Conservation (phyloP, 2,888 invertebrate species). For the Dasypolia templi region DNA sequence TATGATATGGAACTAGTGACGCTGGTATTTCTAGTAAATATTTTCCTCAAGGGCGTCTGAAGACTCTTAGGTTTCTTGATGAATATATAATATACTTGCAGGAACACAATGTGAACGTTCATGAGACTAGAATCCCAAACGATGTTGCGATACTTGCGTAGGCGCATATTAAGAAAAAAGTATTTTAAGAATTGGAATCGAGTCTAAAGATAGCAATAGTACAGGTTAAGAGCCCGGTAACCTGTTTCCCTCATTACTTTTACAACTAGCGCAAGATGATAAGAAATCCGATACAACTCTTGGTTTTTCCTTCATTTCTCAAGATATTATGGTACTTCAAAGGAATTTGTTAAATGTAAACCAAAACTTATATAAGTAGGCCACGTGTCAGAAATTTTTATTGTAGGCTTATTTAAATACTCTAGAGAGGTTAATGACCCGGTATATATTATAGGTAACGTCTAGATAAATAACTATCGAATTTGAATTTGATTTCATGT, state of each 20-base stretch:
- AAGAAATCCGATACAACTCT: slow-evolving; percentile 14
- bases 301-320: slow-evolving; percentile 16
- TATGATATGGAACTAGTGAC: slow-evolving; percentile 29
- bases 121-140: slow-evolving; percentile 7
- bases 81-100: not conserved
- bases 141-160: slow-evolving; percentile 22
- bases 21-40: slow-evolving; percentile 19
- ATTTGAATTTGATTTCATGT: slow-evolving; percentile 1
- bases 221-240: slow-evolving; percentile 33
- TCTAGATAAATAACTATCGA: not conserved
- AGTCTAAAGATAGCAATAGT: slow-evolving; percentile 27
- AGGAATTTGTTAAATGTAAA: slow-evolving; percentile 1
- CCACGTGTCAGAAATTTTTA: slow-evolving; percentile 16
- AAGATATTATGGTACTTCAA: not conserved
- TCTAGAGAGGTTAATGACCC: slow-evolving; percentile 6
- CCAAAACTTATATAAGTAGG: slow-evolving; percentile 3
- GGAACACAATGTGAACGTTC: not conserved
- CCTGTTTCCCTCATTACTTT: slow-evolving; percentile 35
- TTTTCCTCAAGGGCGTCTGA: slow-evolving; percentile 6
- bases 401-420: slow-evolving; percentile 10
- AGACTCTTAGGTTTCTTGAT: not conserved
- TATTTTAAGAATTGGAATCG: slow-evolving; percentile 20
- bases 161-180: slow-evolving; percentile 28
- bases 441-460: slow-evolving; percentile 13
- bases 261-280: slow-evolving; percentile 16